Conservation (phyloP, 2,888 invertebrate species). For the Stenchaetothrips biformis region DNA sequence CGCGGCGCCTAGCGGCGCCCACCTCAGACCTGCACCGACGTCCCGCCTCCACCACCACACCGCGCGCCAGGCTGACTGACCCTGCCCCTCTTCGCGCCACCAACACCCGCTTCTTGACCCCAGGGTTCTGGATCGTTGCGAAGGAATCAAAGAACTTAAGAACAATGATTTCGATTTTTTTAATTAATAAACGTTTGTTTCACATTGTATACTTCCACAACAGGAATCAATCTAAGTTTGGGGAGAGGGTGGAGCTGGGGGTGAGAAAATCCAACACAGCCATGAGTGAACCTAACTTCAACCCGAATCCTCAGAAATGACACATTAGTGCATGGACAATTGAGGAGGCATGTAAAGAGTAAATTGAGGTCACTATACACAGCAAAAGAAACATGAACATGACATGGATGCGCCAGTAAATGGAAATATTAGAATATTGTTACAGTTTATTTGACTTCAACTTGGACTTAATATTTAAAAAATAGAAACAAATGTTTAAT, state of each 20-base stretch:
- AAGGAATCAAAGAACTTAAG: no score
- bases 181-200: background rate
- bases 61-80: no score
- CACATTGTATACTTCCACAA: background rate
- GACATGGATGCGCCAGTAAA: constrained; percentile 2
- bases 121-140: no score
- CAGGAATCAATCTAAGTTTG: background rate
- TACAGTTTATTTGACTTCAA: constrained; percentile 16
- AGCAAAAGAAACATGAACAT: background rate
- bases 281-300: background rate
- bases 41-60: no score
- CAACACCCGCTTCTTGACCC: no score
- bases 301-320: background rate
- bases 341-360: background rate
- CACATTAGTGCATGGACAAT: background rate
- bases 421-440: background rate
- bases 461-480: constrained; percentile 4
- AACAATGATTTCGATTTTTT: no score
- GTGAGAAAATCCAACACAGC: constrained; percentile 17
- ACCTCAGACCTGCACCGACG: background rate
- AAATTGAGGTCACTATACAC: background rate
- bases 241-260: background rate
- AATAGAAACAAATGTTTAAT: constrained; percentile 15
- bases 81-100: no score
- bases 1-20: background rate